Percentiles rank a stretch among this genome's conserved stretches.
These are phyloP conservation scores for Catharus bicknelli DNA, from an alignment of 2,113 vertebrate species.

Conservation along the genomic window DNA sequence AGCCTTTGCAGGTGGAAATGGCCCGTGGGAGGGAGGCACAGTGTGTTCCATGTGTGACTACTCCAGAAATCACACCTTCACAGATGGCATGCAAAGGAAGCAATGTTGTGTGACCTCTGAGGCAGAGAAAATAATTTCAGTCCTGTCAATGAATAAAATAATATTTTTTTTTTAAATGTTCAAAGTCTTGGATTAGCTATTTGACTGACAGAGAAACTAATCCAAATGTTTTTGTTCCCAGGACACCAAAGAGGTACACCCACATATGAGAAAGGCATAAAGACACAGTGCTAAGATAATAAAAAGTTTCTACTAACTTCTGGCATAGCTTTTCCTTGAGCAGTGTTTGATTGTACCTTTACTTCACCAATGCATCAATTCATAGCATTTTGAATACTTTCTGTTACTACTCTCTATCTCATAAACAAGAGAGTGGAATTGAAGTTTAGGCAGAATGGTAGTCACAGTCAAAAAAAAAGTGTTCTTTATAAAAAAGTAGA, in stretches of 20 bases:
- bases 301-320: neutral
- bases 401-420: neutral
- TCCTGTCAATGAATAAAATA: neutral
- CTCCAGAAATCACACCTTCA: neutral
- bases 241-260: neutral
- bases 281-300: neutral
- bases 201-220: neutral
- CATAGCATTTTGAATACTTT: neutral
- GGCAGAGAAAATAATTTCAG: neutral
- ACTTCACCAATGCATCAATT: neutral
- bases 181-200: neutral
- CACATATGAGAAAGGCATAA: neutral
- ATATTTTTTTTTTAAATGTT: neutral
- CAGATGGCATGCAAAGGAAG: neutral
- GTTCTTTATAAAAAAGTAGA: neutral
- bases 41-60: fast-evolving
- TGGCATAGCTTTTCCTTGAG: neutral
- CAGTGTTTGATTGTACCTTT: neutral
- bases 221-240: neutral
- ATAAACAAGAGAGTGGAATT: neutral
- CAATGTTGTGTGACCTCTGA: neutral
- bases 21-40: neutral
- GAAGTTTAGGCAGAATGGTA: neutral
- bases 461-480: neutral
- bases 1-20: fast-evolving